Evolutionary conservation across 2,797 vertebrate species (phyloP), one percentile per base, ranked within the genome.

Genomic region (Thalassophryne amazonica): DNA sequence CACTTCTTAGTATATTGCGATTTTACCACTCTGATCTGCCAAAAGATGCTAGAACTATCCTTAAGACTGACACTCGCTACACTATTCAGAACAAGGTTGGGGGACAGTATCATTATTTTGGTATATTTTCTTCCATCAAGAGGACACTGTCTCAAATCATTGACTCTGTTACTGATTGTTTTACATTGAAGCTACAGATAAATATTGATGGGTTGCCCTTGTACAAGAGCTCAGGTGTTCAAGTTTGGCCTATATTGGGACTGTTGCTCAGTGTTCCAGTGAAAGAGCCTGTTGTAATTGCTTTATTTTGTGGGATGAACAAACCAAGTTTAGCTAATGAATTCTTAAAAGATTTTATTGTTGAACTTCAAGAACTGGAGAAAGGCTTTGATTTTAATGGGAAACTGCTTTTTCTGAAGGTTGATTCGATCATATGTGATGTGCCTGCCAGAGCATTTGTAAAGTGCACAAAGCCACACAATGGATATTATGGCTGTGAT

Each of bases 191-290:
- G 20, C 14, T 61, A 1, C 46, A 62, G 7, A 34, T 57, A 3
- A 54, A 58, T 14, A 69, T 63, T 30, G 49, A 67, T 54, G 51
- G 57, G 20, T 37, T 62, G 17, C 46, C 23, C 1, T 6, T 59
- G 14, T 68, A 55, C 7, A 67, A 60, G 23, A 67, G 63, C 17
- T 10, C 16, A 29, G 2, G 7, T 1, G 14, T 54, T 36, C 49
- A 60, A 17, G 5, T 43, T 11, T 67, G 56, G 50, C 49, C 36
- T 27, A 60, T 66, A n/a, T n/a, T n/a, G n/a, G n/a, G n/a, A n/a
- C n/a, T n/a, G n/a, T n/a, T n/a, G n/a, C n/a, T n/a, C n/a, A n/a
- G n/a, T n/a, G n/a, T n/a, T n/a, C n/a, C n/a, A n/a, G n/a, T n/a
- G 22, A 57, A 52, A 7, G 32, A 51, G 13, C 57, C 48, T 15